Percentiles rank a stretch among this genome's conserved stretches.
Conservation (phyloP, 1,140 invertebrate genomes). For the Lethocerus indicus region DNA sequence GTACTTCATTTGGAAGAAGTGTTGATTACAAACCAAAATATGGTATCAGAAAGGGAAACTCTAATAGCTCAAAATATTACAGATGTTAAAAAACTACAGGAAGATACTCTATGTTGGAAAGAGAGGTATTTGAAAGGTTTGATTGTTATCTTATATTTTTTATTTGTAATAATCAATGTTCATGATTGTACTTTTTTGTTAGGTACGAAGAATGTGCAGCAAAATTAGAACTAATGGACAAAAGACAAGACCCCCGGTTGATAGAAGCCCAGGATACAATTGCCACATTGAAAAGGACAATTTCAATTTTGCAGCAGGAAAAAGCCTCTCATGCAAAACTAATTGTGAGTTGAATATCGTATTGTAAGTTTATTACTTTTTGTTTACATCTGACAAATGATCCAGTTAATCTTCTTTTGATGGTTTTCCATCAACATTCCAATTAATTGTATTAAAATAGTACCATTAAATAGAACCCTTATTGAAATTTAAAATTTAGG, state of each 20-base stretch:
- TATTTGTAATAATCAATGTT: neutral
- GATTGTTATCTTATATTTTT: neutral
- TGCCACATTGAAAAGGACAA: slow-evolving; percentile 14
- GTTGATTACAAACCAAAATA: slow-evolving; percentile 11
- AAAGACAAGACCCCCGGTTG: slow-evolving; percentile 13
- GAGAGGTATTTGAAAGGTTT: slow-evolving; percentile 10
- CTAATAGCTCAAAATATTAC: slow-evolving; percentile 17
- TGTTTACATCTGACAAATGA: neutral
- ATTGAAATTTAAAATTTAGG: neutral
- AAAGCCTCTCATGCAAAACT: slow-evolving; percentile 1
- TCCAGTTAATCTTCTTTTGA: neutral
- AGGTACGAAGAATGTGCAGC: slow-evolving; percentile 17
- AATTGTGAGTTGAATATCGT: neutral
- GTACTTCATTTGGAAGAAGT: slow-evolving; percentile 16
- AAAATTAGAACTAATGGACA: slow-evolving; percentile 15
- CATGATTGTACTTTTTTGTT: slow-evolving; percentile 1
- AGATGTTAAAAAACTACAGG: slow-evolving; percentile 17
- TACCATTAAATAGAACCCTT: neutral
- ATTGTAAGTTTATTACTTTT: neutral
- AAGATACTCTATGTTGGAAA: slow-evolving; percentile 18
- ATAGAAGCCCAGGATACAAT: slow-evolving; percentile 15
- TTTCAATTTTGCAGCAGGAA: slow-evolving; percentile 13
- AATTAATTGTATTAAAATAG: neutral
- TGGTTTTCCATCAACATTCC: neutral
- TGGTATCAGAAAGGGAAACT: slow-evolving; percentile 15